These are phyloP conservation scores for Oncorhynchus gorbuscha DNA, from an alignment of 2,113 vertebrate species.

Conservation along the genomic window DNA sequence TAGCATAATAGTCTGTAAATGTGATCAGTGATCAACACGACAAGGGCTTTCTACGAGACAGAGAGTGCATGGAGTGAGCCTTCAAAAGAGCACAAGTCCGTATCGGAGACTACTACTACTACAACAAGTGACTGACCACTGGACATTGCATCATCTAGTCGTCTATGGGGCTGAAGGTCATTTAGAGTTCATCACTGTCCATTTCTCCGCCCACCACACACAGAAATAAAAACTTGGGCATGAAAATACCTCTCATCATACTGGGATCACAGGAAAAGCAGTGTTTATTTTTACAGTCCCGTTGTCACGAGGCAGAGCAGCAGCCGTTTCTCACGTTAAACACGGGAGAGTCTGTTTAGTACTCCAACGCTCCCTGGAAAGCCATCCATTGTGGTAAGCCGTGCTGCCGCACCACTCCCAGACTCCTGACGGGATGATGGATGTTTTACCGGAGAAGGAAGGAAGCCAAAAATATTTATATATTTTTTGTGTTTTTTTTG, in stretches of 20 bases:
- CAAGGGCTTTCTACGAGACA: not conserved
- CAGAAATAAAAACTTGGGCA: not conserved
- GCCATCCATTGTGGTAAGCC: constrained; percentile 46
- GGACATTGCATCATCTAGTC: not conserved
- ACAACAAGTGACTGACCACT: not conserved
- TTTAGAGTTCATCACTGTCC: not conserved
- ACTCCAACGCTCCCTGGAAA: constrained; percentile 35
- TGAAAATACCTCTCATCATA: constrained; percentile 19
- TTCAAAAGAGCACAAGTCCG: not conserved
- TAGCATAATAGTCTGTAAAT: not conserved
- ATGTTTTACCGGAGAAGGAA: not conserved
- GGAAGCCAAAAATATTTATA: constrained; percentile 17
- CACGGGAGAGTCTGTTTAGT: constrained; percentile 35
- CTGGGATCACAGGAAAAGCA: not conserved
- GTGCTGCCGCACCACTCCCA: constrained; percentile 25
- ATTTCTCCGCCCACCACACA: not conserved
- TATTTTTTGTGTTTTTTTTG: not conserved
- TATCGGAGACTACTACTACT: not conserved
- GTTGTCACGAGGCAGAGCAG: constrained; percentile 3
- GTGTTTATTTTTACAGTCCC: not conserved
- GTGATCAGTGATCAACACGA: not conserved
- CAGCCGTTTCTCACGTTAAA: constrained; percentile 2
- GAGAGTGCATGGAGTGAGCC: not conserved
- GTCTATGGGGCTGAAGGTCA: not conserved
- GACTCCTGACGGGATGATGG: constrained; percentile 49